Base-by-base conservation (phyloP, 2,888 invertebrate genomes). In the Lepidocyrtinus sp. region DNA sequence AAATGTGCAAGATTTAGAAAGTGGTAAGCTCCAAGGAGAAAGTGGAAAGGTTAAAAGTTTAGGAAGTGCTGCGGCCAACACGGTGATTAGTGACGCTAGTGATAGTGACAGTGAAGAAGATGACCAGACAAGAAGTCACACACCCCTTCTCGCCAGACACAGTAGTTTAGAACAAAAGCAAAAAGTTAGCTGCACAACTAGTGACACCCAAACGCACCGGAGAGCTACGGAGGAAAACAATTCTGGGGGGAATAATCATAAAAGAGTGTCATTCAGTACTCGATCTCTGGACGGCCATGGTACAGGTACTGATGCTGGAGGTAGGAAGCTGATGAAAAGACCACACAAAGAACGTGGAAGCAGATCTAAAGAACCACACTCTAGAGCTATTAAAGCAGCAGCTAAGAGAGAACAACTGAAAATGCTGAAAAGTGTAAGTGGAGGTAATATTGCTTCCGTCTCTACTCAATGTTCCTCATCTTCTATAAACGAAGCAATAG, bases 71-170 rank as follows among this genome's bases (percentile, higher is more conserved):
- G n/a, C n/a, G n/a, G 5, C 36, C 5, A 78, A 78, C 62, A 73
- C 50, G 76, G 83, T 81, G 78, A 84, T 78, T 61, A 85, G 82
- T 79, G 85, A 85, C 46, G 82, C 59, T 22, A 76, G 76, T 77
- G 85, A 82, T 50, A 86, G 83, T 81, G 85, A 85, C n/a, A 85
- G 82, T 69, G 87, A 86, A 25, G n/a, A n/a, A n/a, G 86, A 85
- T 74, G 87, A 87, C 65, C 87, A 93, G 93, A 87, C 92, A 92
- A 87, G 93, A 0, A 93, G 93, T 1, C 90, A 93, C 45, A 94
- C 93, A 0, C 94, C 94, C 0, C 88, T 94, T 72, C 89, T 94
- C 12, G 80, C 83, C 36, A 89, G 91, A 67, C 88, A 90, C 0
- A 88, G 88, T 75, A 84, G 84, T 68, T 79, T 85, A 59, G 86